Percentiles rank a stretch among this genome's conserved stretches.
Evolutionary conservation across 1,140 invertebrate genomes (phyloP).

Genomic region (Atta texana): DNA sequence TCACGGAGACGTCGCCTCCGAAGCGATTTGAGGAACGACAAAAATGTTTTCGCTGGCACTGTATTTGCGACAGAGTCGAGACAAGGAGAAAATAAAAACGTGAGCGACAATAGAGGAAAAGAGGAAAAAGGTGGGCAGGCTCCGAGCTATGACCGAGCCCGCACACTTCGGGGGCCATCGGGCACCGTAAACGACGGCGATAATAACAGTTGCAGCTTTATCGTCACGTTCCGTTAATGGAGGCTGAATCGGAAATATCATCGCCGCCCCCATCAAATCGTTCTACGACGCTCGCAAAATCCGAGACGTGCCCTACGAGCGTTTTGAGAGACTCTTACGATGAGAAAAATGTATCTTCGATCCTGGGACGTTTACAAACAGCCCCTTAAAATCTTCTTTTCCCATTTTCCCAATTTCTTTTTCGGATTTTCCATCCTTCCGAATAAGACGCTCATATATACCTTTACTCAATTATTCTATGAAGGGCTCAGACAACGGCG

Average conservation of each 20-base stretch:
- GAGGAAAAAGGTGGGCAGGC: background rate
- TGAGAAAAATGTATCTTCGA: conserved; percentile 33
- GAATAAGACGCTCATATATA: conserved; percentile 57
- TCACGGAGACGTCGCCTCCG: conserved; percentile 59
- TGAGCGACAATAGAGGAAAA: background rate
- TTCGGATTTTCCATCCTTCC: conserved; percentile 12
- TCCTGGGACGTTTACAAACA: conserved; percentile 48
- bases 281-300: conserved; percentile 33
- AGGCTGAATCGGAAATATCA: conserved; percentile 58
- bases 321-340: conserved; percentile 25
- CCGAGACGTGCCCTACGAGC: conserved; percentile 30
- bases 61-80: background rate
- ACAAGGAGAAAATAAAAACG: conserved; percentile 43
- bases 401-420: conserved; percentile 40
- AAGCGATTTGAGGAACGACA: conserved; percentile 51
- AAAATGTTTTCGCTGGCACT: conserved; percentile 54
- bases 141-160: conserved; percentile 41
- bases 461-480: conserved; percentile 71
- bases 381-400: conserved; percentile 40
- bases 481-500: conserved; percentile 50
- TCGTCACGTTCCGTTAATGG: conserved; percentile 66
- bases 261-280: conserved; percentile 13
- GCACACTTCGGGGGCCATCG: conserved; percentile 31
- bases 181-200: conserved; percentile 56
- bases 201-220: conserved; percentile 64